Evolutionary conservation across 92 coral and sea anemone genomes (phyloP).

Genomic region (Pocillopora grandis): DNA sequence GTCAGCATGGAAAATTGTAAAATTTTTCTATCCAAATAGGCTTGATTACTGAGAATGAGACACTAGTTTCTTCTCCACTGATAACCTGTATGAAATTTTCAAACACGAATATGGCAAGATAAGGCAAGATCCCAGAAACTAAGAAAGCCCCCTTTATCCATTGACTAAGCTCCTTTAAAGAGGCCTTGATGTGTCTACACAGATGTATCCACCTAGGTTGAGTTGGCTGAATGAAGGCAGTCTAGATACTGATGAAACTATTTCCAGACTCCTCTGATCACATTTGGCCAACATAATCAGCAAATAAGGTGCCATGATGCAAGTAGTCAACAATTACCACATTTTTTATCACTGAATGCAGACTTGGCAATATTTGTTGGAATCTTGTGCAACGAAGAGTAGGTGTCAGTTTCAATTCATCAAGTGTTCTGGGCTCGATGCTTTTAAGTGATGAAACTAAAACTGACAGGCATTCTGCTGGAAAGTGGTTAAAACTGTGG

Average conservation of each 20-base stretch:
- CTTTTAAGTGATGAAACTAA: slow-evolving; percentile 22
- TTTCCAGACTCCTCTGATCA: background rate
- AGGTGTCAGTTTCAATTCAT: slow-evolving; percentile 26
- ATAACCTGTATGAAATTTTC: no score
- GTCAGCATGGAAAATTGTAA: no score
- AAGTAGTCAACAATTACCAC: slow-evolving; percentile 7
- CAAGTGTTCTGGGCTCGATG: slow-evolving; percentile 36
- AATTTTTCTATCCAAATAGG: no score
- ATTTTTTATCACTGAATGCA: slow-evolving; percentile 1
- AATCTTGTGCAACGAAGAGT: background rate
- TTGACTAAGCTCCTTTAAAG: no score
- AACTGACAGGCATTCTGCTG: slow-evolving; percentile 27
- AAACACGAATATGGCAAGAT: no score
- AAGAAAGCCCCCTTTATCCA: no score
- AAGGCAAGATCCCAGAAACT: no score
- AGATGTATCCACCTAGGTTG: no score
- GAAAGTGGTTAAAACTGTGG: slow-evolving; percentile 17
- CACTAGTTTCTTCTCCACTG: no score
- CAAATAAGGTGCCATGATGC: slow-evolving; percentile 40
- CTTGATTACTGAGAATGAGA: no score
- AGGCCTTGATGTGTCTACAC: no score
- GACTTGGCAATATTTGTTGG: slow-evolving; percentile 5
- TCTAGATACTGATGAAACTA: background rate
- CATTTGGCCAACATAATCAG: slow-evolving; percentile 43
- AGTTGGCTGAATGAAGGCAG: background rate